Conservation (phyloP, 2,797 vertebrate species). For the Bradypodion ventrale region DNA sequence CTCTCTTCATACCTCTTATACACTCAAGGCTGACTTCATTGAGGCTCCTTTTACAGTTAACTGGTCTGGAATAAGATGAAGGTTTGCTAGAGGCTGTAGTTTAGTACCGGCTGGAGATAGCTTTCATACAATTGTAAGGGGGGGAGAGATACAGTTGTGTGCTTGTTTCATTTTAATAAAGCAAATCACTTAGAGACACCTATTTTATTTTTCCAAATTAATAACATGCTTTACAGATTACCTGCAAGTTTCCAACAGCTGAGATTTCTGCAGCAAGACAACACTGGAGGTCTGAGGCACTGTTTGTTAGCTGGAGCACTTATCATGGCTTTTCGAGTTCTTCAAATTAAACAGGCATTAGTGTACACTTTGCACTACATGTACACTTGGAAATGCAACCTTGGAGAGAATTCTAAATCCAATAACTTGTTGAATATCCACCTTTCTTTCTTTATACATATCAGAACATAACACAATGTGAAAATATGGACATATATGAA, state of each 20-base stretch:
- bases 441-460: too few relatives aligned
- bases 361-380: too few relatives aligned
- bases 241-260: background rate
- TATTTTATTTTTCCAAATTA: background rate
- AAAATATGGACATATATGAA: too few relatives aligned
- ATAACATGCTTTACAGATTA: background rate
- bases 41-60: constrained; percentile 35
- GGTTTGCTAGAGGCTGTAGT: constrained; percentile 13
- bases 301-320: background rate
- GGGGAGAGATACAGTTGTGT: constrained; percentile 1
- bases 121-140: constrained; percentile 1
- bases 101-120: background rate
- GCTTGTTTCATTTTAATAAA: background rate
- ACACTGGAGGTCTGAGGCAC: background rate
- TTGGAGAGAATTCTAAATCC: background rate
- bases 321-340: background rate
- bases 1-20: constrained; percentile 14
- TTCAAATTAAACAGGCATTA: background rate
- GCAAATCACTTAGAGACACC: background rate
- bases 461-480: too few relatives aligned
- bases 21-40: constrained; percentile 18
- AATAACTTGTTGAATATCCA: background rate
- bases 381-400: too few relatives aligned
- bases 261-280: background rate
- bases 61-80: constrained; percentile 13